A percentile compares a stretch with the other conserved stretches of the same genome.
Evolutionary conservation across 2,797 vertebrate species (phyloP).

Genomic region (Sebastes elongatus): DNA sequence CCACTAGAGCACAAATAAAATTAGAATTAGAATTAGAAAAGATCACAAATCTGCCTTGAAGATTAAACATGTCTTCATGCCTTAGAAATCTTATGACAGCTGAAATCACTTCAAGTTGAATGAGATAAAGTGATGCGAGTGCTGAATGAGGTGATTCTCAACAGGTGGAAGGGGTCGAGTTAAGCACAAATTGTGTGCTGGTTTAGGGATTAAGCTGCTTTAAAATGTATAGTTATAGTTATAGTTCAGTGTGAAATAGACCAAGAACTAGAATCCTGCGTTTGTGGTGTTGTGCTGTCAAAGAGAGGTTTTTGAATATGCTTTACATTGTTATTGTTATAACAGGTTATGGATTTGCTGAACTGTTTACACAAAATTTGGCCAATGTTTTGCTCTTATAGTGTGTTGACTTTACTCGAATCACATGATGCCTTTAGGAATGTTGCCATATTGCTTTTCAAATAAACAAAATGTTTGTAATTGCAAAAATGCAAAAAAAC

Average conservation of each 20-base stretch:
- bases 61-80: not conserved
- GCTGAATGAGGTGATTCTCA: slow-evolving; percentile 21
- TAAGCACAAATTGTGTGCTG: slow-evolving; percentile 37
- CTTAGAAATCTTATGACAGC: slow-evolving; percentile 10
- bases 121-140: slow-evolving; percentile 18
- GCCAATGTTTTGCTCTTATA: slow-evolving; percentile 34
- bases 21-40: too few relatives aligned
- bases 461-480: slow-evolving; percentile 73
- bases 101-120: slow-evolving; percentile 26
- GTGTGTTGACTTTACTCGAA: slow-evolving; percentile 44
- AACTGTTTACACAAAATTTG: slow-evolving; percentile 69
- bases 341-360: slow-evolving; percentile 38
- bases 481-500: slow-evolving; percentile 19
- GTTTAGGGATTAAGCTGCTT: slow-evolving; percentile 62
- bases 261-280: slow-evolving; percentile 7
- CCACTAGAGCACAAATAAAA: not conserved
- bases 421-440: slow-evolving; percentile 61
- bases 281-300: slow-evolving; percentile 37
- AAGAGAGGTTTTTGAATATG: slow-evolving; percentile 10
- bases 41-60: slow-evolving; percentile 30
- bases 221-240: slow-evolving; percentile 36
- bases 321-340: slow-evolving; percentile 35
- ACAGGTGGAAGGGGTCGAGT: slow-evolving; percentile 34
- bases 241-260: slow-evolving; percentile 40
- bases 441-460: slow-evolving; percentile 59